Evolutionary conservation across 2,888 invertebrate species (phyloP).

Genomic region (Cylindroiulus punctatus): DNA sequence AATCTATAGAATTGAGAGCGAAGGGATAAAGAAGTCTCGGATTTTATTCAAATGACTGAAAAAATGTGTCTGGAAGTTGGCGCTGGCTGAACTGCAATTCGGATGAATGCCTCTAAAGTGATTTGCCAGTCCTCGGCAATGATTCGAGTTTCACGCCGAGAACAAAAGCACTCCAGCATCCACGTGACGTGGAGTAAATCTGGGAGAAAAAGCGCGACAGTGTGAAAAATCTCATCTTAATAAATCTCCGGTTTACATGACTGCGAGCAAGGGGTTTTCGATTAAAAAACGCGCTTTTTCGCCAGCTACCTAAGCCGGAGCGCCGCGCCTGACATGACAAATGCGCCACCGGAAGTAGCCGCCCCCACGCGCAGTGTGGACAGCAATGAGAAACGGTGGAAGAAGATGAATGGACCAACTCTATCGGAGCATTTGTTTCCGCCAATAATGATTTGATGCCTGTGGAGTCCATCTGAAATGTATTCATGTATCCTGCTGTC

Average conservation of each 20-base stretch:
- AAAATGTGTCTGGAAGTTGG: neutral
- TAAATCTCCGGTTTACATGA: conserved; percentile 3
- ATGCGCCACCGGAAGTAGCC: neutral
- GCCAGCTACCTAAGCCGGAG: neutral
- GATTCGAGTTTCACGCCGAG: neutral
- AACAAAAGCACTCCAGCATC: conserved; percentile 1
- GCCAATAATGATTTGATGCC: conserved; percentile 11
- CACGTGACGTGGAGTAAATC: neutral
- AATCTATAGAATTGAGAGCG: neutral
- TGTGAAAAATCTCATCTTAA: conserved; percentile 32
- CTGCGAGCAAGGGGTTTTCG: conserved; percentile 15
- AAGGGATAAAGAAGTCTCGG: neutral
- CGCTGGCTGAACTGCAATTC: conserved; percentile 5
- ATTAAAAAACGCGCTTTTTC: conserved; percentile 1
- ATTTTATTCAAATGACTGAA: conserved; percentile 20
- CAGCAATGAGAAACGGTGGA: neutral
- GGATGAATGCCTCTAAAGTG: conserved; percentile 14
- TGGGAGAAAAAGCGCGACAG: neutral
- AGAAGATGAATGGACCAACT: neutral
- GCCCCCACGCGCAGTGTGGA: neutral
- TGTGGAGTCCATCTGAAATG: neutral
- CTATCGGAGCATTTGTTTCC: neutral
- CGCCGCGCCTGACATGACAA: neutral
- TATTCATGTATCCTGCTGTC: neutral
- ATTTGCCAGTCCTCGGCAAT: neutral